phyloP scores from a whole-genome alignment of 2,797 vertebrate genomes.

The Trachurus trachurus region DNA sequence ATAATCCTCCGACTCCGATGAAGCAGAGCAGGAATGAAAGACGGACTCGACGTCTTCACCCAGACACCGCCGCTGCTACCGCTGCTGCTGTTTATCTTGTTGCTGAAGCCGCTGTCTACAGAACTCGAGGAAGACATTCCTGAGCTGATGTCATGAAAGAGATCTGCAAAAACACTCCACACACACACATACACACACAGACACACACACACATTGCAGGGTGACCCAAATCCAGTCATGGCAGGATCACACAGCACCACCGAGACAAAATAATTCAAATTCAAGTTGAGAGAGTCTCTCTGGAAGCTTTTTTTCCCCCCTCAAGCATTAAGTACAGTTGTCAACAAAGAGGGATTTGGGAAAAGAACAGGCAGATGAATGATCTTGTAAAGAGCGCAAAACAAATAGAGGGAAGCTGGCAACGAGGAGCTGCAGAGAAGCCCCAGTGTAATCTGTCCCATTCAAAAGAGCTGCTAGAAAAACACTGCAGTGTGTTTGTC shows the following conservation, averaged over 20 bases:
- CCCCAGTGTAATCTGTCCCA: constrained; percentile 27
- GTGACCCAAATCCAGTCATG: constrained; percentile 22
- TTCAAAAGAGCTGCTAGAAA: constrained; percentile 26
- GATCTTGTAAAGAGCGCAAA: constrained; percentile 46
- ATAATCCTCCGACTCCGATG: constrained; percentile 20
- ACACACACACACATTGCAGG: background rate
- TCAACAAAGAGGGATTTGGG: constrained; percentile 63
- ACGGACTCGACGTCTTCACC: constrained; percentile 16
- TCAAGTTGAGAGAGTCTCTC: constrained; percentile 11
- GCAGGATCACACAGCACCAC: constrained; percentile 11
- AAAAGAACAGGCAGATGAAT: constrained; percentile 45
- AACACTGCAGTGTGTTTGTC: constrained; percentile 2
- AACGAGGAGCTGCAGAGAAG: constrained; percentile 38
- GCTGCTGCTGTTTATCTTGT: constrained; percentile 29
- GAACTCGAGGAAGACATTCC: constrained; percentile 30
- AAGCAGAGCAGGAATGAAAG: constrained; percentile 31
- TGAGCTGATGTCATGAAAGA: constrained; percentile 34
- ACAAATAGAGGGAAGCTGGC: constrained; percentile 39
- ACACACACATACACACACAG: too few relatives aligned
- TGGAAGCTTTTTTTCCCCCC: constrained; percentile 14
- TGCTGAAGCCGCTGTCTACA: constrained; percentile 16
- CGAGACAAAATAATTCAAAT: constrained; percentile 25
- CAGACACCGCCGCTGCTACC: background rate
- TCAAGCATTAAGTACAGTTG: constrained; percentile 46
- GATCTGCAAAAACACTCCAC: constrained; percentile 28